A percentile compares a stretch with the other conserved stretches of the same genome.
Evolutionary conservation across 2,797 vertebrate species (phyloP).

Genomic region (Threskiornis aethiopicus): DNA sequence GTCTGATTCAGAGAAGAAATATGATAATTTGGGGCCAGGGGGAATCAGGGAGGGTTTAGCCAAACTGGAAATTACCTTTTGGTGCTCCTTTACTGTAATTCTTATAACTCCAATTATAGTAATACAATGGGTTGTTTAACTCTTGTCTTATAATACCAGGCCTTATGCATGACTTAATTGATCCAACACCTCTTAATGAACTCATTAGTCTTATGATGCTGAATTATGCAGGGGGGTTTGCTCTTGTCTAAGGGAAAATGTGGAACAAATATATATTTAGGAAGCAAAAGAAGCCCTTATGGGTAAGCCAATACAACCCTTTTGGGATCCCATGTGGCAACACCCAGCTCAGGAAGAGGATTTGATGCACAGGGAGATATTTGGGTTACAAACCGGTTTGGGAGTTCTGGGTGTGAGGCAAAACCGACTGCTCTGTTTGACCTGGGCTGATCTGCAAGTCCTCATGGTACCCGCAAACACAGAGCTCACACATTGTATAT

Average conservation of each 20-base stretch:
- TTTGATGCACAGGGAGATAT: not conserved
- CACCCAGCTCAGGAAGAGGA: not conserved
- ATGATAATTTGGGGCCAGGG: constrained; percentile 61
- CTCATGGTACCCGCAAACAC: not conserved
- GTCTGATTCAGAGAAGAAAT: constrained; percentile 67
- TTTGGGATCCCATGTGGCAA: not conserved
- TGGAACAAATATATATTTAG: not conserved
- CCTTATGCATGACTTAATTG: constrained; percentile 7
- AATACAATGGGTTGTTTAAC: constrained; percentile 43
- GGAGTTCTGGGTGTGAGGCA: not conserved
- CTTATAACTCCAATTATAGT: constrained; percentile 54
- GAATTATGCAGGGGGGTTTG: constrained; percentile 34
- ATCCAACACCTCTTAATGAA: constrained; percentile 62
- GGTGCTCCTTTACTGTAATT: constrained; percentile 52
- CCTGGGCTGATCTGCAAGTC: not conserved
- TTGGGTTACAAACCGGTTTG: not conserved
- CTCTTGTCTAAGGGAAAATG: not conserved
- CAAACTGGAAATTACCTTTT: constrained; percentile 68
- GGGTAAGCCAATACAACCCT: not conserved
- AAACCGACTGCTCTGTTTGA: not conserved
- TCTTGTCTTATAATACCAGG: constrained; percentile 27
- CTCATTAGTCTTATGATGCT: constrained; percentile 51
- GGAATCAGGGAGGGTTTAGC: constrained; percentile 42
- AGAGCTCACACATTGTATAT: not conserved
- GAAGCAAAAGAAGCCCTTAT: not conserved